Conservation (phyloP, 2,797 vertebrate species). For the Enteromius paludinosus region DNA sequence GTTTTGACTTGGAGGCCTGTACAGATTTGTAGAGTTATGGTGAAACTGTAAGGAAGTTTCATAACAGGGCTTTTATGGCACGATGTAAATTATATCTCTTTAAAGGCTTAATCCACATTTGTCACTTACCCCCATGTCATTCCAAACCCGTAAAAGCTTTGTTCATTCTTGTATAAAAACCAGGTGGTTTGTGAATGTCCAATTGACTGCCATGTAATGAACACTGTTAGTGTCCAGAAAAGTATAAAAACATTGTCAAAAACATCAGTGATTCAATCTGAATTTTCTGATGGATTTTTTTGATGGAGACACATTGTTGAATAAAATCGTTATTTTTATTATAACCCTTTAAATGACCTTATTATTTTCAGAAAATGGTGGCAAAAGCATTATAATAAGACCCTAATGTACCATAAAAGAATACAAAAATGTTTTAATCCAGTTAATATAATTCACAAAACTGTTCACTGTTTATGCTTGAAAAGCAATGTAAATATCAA, state of each 20-base stretch:
- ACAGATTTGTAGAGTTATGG: neutral
- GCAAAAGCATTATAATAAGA: neutral
- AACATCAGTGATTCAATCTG: too few relatives aligned
- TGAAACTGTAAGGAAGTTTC: neutral
- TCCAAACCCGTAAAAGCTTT: too few relatives aligned
- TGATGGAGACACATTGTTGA: too few relatives aligned
- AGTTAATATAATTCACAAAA: neutral
- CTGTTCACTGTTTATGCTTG: neutral
- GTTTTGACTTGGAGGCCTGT: slow-evolving; percentile 9
- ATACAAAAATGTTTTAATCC: neutral
- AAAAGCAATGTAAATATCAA: neutral
- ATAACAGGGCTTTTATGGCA: neutral
- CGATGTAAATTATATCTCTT: neutral
- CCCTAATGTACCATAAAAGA: neutral
- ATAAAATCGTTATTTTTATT: too few relatives aligned
- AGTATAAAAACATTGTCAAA: too few relatives aligned
- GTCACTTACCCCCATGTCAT: too few relatives aligned
- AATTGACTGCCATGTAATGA: too few relatives aligned
- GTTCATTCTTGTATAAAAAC: too few relatives aligned
- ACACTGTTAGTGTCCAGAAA: too few relatives aligned
- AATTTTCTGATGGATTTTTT: too few relatives aligned
- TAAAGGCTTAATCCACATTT: too few relatives aligned
- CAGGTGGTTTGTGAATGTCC: too few relatives aligned
- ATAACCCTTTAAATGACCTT: neutral
- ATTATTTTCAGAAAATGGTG: neutral